A percentile compares a stretch with the other conserved stretches of the same genome.
Conservation (phyloP, 2,888 invertebrate species). For the Cerastis leucographa region DNA sequence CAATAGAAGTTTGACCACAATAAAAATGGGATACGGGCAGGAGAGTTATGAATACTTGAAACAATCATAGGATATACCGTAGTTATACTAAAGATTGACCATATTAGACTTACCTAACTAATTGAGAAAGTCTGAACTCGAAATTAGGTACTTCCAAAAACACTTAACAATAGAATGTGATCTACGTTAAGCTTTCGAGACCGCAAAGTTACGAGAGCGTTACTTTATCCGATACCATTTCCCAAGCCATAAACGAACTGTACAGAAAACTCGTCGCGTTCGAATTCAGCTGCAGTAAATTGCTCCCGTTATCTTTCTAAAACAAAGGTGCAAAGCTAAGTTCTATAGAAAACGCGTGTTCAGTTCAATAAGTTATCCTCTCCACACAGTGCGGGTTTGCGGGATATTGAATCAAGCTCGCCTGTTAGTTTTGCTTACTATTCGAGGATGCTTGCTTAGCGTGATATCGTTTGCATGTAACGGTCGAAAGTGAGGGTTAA, state of each 20-base stretch:
- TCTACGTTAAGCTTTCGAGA: constrained; percentile 35
- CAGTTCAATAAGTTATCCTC: constrained; percentile 59
- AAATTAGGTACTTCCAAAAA: constrained; percentile 20
- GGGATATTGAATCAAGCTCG: constrained; percentile 60
- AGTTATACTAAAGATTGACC: neutral
- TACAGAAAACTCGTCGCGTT: constrained; percentile 26
- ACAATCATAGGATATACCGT: no score
- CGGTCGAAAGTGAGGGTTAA: constrained; percentile 5
- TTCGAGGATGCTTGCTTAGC: constrained; percentile 43
- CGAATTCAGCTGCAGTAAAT: constrained; percentile 39
- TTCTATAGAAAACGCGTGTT: constrained; percentile 54
- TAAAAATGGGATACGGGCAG: neutral
- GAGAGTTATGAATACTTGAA: neutral
- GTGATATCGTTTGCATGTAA: constrained; percentile 27
- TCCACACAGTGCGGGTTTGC: constrained; percentile 42
- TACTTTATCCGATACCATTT: constrained; percentile 20
- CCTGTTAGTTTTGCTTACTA: constrained; percentile 63
- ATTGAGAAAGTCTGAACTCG: constrained; percentile 8
- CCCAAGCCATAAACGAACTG: constrained; percentile 36
- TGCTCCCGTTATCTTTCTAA: constrained; percentile 43
- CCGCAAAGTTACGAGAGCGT: constrained; percentile 27
- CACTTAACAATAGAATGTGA: no score
- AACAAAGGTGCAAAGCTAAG: constrained; percentile 46
- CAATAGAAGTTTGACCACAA: neutral
- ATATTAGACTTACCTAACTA: neutral